Percentiles rank a stretch among this genome's conserved stretches.
Evolutionary conservation across 2,113 vertebrate species (phyloP).

Genomic region (Brachyistius frenatus): DNA sequence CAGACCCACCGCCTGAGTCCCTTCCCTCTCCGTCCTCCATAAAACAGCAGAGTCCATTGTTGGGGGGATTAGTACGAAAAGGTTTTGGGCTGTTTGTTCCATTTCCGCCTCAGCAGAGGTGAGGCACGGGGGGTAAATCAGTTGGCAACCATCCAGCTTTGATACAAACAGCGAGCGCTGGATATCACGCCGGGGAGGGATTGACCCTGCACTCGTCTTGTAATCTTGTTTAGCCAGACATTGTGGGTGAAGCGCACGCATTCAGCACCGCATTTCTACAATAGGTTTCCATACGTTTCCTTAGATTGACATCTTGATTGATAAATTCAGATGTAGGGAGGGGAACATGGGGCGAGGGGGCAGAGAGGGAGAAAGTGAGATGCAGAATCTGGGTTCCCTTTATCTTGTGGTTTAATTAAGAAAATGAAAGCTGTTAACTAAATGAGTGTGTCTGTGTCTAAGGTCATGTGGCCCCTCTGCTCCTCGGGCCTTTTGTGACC

Average conservation of each 20-base stretch:
- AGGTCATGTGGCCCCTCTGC: constrained; percentile 36
- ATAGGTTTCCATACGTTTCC: background rate
- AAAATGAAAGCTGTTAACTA: constrained; percentile 64
- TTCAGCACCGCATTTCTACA: constrained; percentile 7
- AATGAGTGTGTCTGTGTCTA: constrained; percentile 37
- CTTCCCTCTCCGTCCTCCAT: constrained; percentile 34
- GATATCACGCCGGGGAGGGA: constrained; percentile 14
- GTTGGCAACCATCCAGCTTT: constrained; percentile 44
- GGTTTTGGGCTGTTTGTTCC: constrained; percentile 53
- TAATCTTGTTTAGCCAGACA: constrained; percentile 47
- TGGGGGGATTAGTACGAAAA: constrained; percentile 56
- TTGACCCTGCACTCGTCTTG: constrained; percentile 19
- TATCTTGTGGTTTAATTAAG: constrained; percentile 55
- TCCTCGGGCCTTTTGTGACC: constrained; percentile 39
- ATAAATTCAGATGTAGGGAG: background rate
- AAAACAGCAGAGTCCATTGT: constrained; percentile 66
- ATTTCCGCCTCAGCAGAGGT: constrained; percentile 62
- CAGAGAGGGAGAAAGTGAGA: background rate
- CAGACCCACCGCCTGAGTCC: constrained; percentile 24
- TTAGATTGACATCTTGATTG: constrained; percentile 24
- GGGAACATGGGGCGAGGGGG: background rate
- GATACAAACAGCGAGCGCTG: constrained; percentile 20
- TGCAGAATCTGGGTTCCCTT: background rate
- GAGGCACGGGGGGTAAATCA: constrained; percentile 55
- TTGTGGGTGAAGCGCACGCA: constrained; percentile 4